These are phyloP conservation scores for Oncorhynchus gorbuscha DNA, from an alignment of 2,113 vertebrate genomes.

Conservation along the genomic window DNA sequence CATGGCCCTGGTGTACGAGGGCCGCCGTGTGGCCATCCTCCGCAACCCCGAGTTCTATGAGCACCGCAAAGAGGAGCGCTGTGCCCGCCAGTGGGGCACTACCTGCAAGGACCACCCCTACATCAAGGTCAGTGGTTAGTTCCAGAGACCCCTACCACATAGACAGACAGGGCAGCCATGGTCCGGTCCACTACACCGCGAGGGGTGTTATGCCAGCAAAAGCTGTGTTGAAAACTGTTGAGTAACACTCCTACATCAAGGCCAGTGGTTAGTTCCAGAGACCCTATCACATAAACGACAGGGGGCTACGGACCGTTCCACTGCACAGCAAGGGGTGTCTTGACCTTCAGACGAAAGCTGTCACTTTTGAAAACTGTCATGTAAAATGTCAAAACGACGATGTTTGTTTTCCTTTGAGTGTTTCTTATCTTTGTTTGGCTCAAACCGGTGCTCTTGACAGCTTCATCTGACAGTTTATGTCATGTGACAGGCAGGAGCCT, in stretches of 20 bases:
- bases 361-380: not conserved
- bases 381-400: not conserved
- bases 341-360: not conserved
- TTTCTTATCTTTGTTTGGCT: not conserved
- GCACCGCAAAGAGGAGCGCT: conserved; percentile 95
- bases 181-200: not conserved
- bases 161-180: not conserved
- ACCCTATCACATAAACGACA: not conserved
- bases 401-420: not conserved
- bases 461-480: too few relatives aligned
- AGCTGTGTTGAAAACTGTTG: too few relatives aligned
- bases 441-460: not conserved
- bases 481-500: too few relatives aligned
- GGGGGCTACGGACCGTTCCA: not conserved
- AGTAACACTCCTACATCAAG: conserved; percentile 92
- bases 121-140: conserved; percentile 82
- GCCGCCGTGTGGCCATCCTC: conserved; percentile 88
- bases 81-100: conserved; percentile 95
- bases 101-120: conserved; percentile 95
- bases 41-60: conserved; percentile 95
- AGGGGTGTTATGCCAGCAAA: too few relatives aligned
- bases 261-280: conserved; percentile 53
- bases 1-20: conserved; percentile 82
- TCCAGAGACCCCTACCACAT: too few relatives aligned
- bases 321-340: not conserved